These are phyloP conservation scores for Petrophora chlorosata DNA, from an alignment of 2,888 invertebrate genomes.

Conservation along the genomic window DNA sequence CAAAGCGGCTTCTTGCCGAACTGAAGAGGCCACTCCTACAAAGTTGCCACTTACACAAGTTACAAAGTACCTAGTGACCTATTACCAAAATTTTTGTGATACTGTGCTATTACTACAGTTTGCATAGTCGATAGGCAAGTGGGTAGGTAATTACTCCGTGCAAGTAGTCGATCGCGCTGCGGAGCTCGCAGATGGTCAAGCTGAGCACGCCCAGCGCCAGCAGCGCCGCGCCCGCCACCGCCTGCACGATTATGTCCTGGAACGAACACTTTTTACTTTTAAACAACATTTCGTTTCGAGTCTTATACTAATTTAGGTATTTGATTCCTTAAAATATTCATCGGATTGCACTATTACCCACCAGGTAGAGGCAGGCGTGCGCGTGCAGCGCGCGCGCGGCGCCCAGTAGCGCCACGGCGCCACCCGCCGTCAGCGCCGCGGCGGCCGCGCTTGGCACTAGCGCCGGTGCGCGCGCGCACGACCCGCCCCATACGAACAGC, in stretches of 20 bases:
- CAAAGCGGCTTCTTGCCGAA: no score
- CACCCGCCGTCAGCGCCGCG: constrained; percentile 39
- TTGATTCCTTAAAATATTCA: no score
- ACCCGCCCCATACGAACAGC: constrained; percentile 39
- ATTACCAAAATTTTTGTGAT: no score
- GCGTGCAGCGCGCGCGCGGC: constrained; percentile 46
- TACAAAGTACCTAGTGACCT: no score
- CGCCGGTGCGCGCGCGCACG: constrained; percentile 38
- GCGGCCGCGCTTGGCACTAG: constrained; percentile 38
- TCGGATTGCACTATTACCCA: no score
- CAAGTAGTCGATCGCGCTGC: constrained; percentile 37
- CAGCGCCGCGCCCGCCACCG: constrained; percentile 49
- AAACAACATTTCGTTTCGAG: no score
- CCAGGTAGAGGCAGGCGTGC: constrained; percentile 47
- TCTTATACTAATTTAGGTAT: no score
- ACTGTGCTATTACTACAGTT: no score
- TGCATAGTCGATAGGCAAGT: no score
- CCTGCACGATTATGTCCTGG: constrained; percentile 55
- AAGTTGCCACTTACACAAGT: no score
- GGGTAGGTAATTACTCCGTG: constrained; percentile 51
- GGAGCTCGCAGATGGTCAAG: constrained; percentile 46
- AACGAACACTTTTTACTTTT: no score
- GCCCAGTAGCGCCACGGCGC: constrained; percentile 39
- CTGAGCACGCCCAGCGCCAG: constrained; percentile 49
- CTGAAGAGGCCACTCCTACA: no score